Evolutionary conservation across 2,888 invertebrate genomes (phyloP).

Genomic region (Blastobasis lacticolella): DNA sequence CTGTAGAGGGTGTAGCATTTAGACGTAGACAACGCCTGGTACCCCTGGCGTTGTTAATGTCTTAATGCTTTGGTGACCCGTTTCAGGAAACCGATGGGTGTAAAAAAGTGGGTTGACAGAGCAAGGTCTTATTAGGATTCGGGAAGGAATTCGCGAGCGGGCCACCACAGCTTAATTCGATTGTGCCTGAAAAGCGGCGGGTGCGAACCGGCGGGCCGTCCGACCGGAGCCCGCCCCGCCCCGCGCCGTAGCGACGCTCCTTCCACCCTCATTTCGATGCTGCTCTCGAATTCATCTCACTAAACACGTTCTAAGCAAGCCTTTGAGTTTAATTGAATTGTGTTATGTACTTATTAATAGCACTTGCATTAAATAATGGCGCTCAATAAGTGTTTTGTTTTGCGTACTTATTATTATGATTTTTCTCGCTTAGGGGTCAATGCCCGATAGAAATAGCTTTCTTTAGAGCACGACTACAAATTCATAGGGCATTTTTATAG

Average conservation of each 20-base stretch:
- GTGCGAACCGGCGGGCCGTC: too few relatives aligned
- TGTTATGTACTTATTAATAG: neutral
- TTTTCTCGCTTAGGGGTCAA: neutral
- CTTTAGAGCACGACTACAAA: too few relatives aligned
- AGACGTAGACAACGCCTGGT: too few relatives aligned
- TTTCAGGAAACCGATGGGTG: too few relatives aligned
- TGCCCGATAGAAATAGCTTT: neutral
- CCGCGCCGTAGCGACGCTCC: constrained; percentile 5
- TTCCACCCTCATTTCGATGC: constrained; percentile 1
- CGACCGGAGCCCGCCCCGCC: constrained; percentile 7
- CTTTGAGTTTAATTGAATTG: constrained; percentile 2
- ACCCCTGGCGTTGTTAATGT: too few relatives aligned
- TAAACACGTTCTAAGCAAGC: constrained; percentile 2
- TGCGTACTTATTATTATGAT: neutral
- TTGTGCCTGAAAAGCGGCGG: constrained; percentile 5
- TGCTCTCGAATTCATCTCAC: constrained; percentile 3
- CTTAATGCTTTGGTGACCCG: too few relatives aligned
- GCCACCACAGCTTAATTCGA: constrained; percentile 9
- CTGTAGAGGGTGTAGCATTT: too few relatives aligned
- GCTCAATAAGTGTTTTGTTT: neutral
- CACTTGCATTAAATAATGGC: neutral
- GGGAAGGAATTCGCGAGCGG: constrained; percentile 8
- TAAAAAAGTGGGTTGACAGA: neutral
- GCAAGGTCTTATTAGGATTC: neutral
- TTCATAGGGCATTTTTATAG: too few relatives aligned